Percentiles rank a stretch among this genome's conserved stretches.
Evolutionary conservation across 2,113 vertebrate species (phyloP).

Genomic region (Bombycilla garrulus): DNA sequence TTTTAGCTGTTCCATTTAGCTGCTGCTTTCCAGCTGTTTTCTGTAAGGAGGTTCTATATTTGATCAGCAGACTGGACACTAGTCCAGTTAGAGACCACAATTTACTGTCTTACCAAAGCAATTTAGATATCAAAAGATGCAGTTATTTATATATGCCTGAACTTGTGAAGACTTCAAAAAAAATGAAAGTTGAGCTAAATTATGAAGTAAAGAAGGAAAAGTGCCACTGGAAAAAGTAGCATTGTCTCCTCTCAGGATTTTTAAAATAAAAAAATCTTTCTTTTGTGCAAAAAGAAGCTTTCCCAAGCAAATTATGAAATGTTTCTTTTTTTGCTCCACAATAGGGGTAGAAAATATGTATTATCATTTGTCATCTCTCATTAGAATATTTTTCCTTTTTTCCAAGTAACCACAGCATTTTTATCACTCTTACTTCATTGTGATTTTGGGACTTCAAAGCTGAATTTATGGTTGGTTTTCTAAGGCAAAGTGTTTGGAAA

Average conservation of each 20-base stretch:
- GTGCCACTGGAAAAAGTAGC: neutral
- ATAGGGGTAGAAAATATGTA: neutral
- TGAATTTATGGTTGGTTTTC: neutral
- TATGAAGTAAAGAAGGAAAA: neutral
- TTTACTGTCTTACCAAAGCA: neutral
- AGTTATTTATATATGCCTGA: neutral
- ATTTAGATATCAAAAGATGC: neutral
- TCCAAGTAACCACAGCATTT: rapidly evolving
- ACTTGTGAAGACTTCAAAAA: neutral
- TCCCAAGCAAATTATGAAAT: neutral
- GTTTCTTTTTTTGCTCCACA: neutral
- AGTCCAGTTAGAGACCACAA: neutral
- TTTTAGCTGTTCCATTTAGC: neutral
- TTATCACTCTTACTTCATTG: neutral
- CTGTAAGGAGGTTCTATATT: neutral
- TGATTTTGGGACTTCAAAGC: neutral
- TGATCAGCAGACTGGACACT: neutral
- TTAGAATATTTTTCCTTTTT: neutral
- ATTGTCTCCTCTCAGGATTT: neutral
- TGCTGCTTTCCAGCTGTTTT: neutral
- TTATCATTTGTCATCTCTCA: neutral
- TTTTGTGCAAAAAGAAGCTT: neutral
- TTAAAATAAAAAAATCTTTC: neutral
- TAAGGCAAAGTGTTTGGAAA: neutral
- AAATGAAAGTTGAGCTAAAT: neutral